phyloP scores from a whole-genome alignment of 2,888 invertebrate genomes.

The Acrocyrtus sp. region DNA sequence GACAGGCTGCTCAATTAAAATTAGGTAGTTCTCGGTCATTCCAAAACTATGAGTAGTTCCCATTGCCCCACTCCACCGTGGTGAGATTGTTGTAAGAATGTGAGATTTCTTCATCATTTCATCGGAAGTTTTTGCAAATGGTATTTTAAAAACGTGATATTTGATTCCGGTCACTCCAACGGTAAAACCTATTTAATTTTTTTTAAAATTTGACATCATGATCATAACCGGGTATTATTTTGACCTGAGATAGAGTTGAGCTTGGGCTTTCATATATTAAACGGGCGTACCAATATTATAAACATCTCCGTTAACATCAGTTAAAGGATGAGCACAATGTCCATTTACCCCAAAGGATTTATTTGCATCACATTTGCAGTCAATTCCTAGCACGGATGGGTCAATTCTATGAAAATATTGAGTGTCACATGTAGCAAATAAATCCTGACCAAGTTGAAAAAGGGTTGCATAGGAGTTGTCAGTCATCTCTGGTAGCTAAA shows the following conservation, averaged over 20 bases:
- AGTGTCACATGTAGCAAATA: constrained; percentile 69
- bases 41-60: constrained; percentile 65
- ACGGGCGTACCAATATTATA: constrained; percentile 31
- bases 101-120: constrained; percentile 49
- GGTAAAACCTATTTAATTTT: constrained; percentile 38
- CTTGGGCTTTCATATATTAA: no score
- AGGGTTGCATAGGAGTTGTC: constrained; percentile 69
- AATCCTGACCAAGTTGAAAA: constrained; percentile 66
- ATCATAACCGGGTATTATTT: background rate
- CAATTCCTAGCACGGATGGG: constrained; percentile 66
- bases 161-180: constrained; percentile 46
- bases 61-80: constrained; percentile 53
- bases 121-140: constrained; percentile 31
- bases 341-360: constrained; percentile 47
- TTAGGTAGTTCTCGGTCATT: constrained; percentile 64
- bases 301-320: constrained; percentile 44
- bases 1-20: constrained; percentile 47
- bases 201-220: background rate
- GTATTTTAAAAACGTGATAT: constrained; percentile 37
- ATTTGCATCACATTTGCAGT: constrained; percentile 60
- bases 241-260: background rate
- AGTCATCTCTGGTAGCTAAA: constrained; percentile 65
- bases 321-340: constrained; percentile 45
- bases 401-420: constrained; percentile 66
- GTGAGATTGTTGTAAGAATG: constrained; percentile 32